Evolutionary conservation across 2,888 invertebrate species (phyloP).

Genomic region (Oxystoma pomonae): DNA sequence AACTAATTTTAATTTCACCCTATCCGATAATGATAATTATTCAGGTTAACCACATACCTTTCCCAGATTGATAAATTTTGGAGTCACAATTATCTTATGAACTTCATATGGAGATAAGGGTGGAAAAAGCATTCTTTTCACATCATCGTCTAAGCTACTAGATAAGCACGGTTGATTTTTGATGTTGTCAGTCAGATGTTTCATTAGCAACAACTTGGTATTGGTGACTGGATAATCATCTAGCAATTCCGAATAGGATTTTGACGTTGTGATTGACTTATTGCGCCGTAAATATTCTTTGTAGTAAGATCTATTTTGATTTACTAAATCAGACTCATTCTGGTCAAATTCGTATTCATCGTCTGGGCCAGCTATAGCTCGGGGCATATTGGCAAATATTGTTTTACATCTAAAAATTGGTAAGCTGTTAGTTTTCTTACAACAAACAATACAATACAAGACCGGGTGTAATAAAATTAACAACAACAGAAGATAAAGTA

Average conservation of each 20-base stretch:
- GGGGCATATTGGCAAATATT: slow-evolving; percentile 38
- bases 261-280: background rate
- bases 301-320: slow-evolving; percentile 26
- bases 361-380: slow-evolving; percentile 29
- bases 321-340: slow-evolving; percentile 26
- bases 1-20: too few relatives aligned
- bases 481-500: too few relatives aligned
- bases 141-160: background rate
- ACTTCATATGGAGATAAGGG: slow-evolving; percentile 46
- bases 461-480: too few relatives aligned
- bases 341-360: slow-evolving; percentile 31
- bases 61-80: slow-evolving; percentile 37
- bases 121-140: slow-evolving; percentile 27
- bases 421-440: too few relatives aligned
- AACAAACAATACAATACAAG: too few relatives aligned
- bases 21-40: too few relatives aligned
- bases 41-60: too few relatives aligned
- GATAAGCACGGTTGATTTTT: background rate
- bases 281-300: slow-evolving; percentile 20
- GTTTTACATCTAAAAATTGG: slow-evolving; percentile 36
- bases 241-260: background rate
- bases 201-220: slow-evolving; percentile 17
- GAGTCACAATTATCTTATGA: slow-evolving; percentile 43
- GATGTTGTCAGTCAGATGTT: slow-evolving; percentile 3
- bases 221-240: slow-evolving; percentile 22